A percentile compares a stretch with the other conserved stretches of the same genome.
Conservation (phyloP, 2,888 invertebrate genomes). For the Mythimna lalbum region DNA sequence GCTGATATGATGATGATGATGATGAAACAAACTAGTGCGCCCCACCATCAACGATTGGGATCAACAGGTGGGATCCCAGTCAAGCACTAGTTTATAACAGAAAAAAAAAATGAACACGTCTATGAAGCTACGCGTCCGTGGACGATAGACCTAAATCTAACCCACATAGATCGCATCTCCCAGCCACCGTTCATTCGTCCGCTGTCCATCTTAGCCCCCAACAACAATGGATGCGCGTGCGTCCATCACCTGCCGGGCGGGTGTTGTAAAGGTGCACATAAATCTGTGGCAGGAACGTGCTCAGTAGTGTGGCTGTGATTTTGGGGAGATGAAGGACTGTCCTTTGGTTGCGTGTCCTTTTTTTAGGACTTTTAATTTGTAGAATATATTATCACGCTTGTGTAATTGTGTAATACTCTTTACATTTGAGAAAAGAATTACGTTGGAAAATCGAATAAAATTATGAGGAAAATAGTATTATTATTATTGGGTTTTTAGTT, state of each 20-base stretch:
- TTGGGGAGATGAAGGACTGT: constrained; percentile 9
- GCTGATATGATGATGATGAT: too few species aligned
- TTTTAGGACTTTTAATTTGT: background rate
- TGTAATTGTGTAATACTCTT: too few species aligned
- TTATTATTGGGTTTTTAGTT: too few species aligned
- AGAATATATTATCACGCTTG: too few species aligned
- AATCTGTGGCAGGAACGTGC: constrained; percentile 77
- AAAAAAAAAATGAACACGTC: too few species aligned
- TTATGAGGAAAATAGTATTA: background rate
- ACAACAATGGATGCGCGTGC: constrained; percentile 66
- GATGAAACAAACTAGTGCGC: too few species aligned
- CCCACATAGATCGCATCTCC: background rate
- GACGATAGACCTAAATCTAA: background rate
- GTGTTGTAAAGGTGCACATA: constrained; percentile 77
- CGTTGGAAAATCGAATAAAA: background rate
- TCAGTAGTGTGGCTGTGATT: constrained; percentile 60
- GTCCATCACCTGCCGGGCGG: constrained; percentile 83
- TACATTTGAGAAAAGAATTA: too few species aligned
- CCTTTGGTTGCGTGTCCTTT: background rate
- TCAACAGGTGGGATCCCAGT: too few species aligned
- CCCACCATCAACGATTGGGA: too few species aligned
- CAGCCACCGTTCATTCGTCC: constrained; percentile 2
- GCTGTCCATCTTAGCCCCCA: background rate
- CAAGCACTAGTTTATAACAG: too few species aligned
- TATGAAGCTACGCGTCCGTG: background rate